Percentiles rank a stretch among this genome's conserved stretches.
Conservation (phyloP, 2,888 invertebrate species). For the Bhutanitis thaidina region DNA sequence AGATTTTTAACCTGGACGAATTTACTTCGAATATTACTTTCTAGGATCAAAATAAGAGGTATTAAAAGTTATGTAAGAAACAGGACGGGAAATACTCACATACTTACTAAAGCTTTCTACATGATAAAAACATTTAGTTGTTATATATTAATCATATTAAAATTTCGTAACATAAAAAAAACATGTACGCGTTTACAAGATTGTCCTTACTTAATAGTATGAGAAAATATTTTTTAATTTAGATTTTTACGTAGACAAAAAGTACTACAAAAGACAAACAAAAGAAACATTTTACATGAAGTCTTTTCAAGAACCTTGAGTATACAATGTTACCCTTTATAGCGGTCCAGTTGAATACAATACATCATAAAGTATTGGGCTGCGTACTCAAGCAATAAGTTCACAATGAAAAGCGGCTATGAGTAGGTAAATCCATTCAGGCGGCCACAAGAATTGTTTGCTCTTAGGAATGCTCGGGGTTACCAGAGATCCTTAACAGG, state of each 20-base stretch:
- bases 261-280: slow-evolving; percentile 10
- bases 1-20: too few relatives aligned
- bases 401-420: background rate
- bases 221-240: slow-evolving; percentile 6
- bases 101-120: too few relatives aligned
- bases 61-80: too few relatives aligned
- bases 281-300: slow-evolving; percentile 12
- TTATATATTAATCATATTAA: too few relatives aligned
- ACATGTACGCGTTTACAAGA: too few relatives aligned
- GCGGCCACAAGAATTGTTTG: background rate
- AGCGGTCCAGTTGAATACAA: slow-evolving; percentile 6
- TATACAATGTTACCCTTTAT: slow-evolving; percentile 13
- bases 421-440: slow-evolving; percentile 1
- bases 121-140: too few relatives aligned
- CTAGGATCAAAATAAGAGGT: too few relatives aligned
- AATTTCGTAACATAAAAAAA: too few relatives aligned
- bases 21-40: too few relatives aligned
- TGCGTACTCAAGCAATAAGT: slow-evolving; percentile 3
- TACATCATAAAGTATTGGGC: slow-evolving; percentile 1
- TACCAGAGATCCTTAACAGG: too few relatives aligned
- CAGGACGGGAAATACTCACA: too few relatives aligned
- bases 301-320: background rate
- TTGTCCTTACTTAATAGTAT: slow-evolving; percentile 6
- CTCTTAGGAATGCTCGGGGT: background rate
- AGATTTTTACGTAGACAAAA: slow-evolving; percentile 8